Conservation (phyloP, 2,113 vertebrate species). For the Dicrurus megarhynchus region DNA sequence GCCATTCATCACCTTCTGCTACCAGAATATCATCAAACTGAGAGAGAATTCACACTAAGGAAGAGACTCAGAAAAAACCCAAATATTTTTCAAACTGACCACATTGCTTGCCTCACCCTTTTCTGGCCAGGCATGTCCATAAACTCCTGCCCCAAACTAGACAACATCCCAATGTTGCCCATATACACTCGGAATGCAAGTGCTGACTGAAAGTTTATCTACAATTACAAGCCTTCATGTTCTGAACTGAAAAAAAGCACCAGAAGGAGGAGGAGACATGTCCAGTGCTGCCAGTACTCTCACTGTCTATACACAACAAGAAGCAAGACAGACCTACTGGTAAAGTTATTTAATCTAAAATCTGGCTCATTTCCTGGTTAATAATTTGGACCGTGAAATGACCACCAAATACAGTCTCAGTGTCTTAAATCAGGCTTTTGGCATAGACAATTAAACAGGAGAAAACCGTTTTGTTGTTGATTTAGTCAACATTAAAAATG, state of each 20-base stretch:
- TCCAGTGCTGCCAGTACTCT: fast-evolving
- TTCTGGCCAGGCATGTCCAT: not conserved
- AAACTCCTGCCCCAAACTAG: not conserved
- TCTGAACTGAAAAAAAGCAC: not conserved
- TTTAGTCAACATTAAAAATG: not conserved
- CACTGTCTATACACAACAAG: not conserved
- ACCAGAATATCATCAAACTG: not conserved
- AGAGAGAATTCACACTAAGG: not conserved
- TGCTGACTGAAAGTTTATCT: not conserved
- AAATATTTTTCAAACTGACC: not conserved
- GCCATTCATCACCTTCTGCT: not conserved
- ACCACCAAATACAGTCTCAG: not conserved
- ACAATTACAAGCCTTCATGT: not conserved
- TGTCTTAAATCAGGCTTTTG: not conserved
- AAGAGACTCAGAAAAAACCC: fast-evolving
- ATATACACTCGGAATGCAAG: not conserved
- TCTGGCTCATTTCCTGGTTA: not conserved
- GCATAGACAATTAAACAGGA: not conserved
- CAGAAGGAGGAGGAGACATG: not conserved
- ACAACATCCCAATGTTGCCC: not conserved
- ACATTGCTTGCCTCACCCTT: not conserved
- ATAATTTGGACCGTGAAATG: not conserved
- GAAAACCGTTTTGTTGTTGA: not conserved
- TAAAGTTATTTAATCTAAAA: not conserved
- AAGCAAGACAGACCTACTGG: not conserved